A percentile compares a stretch with the other conserved stretches of the same genome.
These are phyloP conservation scores for Subacronicta megacephala DNA, from an alignment of 2,888 invertebrate species.

Conservation along the genomic window DNA sequence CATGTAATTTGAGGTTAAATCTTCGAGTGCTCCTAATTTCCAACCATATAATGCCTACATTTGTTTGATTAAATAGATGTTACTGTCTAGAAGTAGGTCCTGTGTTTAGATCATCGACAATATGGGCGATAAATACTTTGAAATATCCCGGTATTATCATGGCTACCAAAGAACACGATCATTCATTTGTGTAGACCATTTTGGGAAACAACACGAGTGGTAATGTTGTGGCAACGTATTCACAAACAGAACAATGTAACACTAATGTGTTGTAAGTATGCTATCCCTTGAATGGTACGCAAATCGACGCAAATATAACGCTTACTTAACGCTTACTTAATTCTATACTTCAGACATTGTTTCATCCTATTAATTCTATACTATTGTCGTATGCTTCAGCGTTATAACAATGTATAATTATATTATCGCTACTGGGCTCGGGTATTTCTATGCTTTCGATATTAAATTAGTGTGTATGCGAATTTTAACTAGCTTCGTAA, in stretches of 20 bases:
- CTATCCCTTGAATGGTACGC: slow-evolving; percentile 81
- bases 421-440: slow-evolving; percentile 88
- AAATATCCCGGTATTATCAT: slow-evolving; percentile 60
- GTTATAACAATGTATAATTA: slow-evolving; percentile 84
- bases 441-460: slow-evolving; percentile 89
- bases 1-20: slow-evolving; percentile 51
- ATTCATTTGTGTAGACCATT: slow-evolving; percentile 80
- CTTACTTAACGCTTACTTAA: slow-evolving; percentile 87
- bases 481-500: slow-evolving; percentile 88
- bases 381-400: slow-evolving; percentile 88
- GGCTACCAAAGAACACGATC: slow-evolving; percentile 67
- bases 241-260: slow-evolving; percentile 76
- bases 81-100: slow-evolving; percentile 82
- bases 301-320: slow-evolving; percentile 82
- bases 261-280: slow-evolving; percentile 87
- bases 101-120: slow-evolving; percentile 78
- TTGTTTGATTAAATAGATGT: slow-evolving; percentile 77
- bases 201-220: slow-evolving; percentile 76
- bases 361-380: slow-evolving; percentile 86
- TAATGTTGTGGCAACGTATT: slow-evolving; percentile 74
- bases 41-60: slow-evolving; percentile 73
- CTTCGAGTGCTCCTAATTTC: slow-evolving; percentile 49
- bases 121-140: slow-evolving; percentile 61
- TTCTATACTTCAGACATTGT: slow-evolving; percentile 82
- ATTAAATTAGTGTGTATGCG: slow-evolving; percentile 89